Base-by-base conservation (phyloP, 2,797 vertebrate species). In the Florisuga fusca region DNA sequence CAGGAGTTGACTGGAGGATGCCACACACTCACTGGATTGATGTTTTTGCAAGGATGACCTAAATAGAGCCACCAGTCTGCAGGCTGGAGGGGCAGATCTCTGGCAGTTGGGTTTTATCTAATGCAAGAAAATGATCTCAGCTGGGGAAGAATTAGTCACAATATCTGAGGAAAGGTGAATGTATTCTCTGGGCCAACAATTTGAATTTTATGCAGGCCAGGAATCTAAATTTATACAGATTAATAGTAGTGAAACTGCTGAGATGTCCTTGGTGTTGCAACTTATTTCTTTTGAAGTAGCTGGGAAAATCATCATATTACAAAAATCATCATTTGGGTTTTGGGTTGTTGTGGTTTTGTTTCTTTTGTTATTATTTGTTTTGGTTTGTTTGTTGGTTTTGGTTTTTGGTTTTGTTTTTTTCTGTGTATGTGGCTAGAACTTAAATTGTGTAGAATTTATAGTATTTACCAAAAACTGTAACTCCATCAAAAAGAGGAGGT, bases 31-130 rank as follows among this genome's bases (percentile, higher is more conserved):
- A 3, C 53, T 95, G 81, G 92, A 85, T 92, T 97, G 93, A 90
- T 96, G 76, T 77, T 94, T 94, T 95, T 96, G 89, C 41, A 77
- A 79, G 84, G 76, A 38, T 95, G 93, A 94, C 82, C 95, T 95
- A 88, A 90, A 97, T 92, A 93, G 45, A 84, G 79, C 41, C 48
- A 63, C 63, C 2, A 2, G 15, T 88, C 78, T 79, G 33, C 45
- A 59, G 63, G 38, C 68, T 84, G 88, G 41, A 79, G 77, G 79
- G 78, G 66, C 63, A 73, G 63, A 53, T 84, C 34, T 2, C 61
- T 79, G 86, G 16, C 5, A 9, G 62, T 51, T 9, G 3, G 34
- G 21, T 58, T 90, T 93, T 87, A 38, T 68, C 33, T 66, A 33
- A 20, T 59, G 53, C 63, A 53, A 73, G 75, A 84, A 73, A 73